phyloP scores from a whole-genome alignment of 2,797 vertebrate species.

The Clarias pachynema region DNA sequence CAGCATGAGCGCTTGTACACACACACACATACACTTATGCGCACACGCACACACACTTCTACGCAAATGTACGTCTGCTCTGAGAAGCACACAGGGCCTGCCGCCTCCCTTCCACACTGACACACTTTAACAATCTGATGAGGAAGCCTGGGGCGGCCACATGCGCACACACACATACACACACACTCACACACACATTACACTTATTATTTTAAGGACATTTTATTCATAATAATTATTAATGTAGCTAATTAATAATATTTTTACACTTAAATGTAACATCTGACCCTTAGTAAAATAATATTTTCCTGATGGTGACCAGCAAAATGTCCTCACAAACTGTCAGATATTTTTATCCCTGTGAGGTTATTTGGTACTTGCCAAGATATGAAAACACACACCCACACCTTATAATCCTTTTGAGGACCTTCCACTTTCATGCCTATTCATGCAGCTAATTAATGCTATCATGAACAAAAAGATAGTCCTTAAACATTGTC shows the following conservation, averaged over 20 bases:
- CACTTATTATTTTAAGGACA: background rate
- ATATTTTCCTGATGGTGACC: background rate
- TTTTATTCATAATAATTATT: background rate
- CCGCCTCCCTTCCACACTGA: conserved; percentile 70
- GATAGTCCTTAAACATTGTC: background rate
- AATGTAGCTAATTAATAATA: background rate
- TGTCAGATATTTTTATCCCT: background rate
- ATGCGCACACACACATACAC: conserved; percentile 34
- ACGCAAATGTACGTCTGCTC: conserved; percentile 52
- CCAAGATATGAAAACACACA: background rate
- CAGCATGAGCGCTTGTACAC: conserved; percentile 59
- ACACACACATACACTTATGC: conserved; percentile 43
- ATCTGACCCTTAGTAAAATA: background rate
- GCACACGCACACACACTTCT: conserved; percentile 40
- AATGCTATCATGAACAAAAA: background rate
- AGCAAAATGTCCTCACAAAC: background rate
- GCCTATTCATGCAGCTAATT: background rate
- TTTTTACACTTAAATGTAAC: background rate
- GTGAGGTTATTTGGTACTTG: background rate
- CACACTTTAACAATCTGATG: conserved; percentile 75
- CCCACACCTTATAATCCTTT: background rate
- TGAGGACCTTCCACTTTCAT: background rate
- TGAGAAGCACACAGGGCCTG: conserved; percentile 71
- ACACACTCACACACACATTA: conserved; percentile 32
- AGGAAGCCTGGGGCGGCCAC: conserved; percentile 67